phyloP scores from a whole-genome alignment of 2,113 vertebrate species.

The Sakesphorus luctuosus region DNA sequence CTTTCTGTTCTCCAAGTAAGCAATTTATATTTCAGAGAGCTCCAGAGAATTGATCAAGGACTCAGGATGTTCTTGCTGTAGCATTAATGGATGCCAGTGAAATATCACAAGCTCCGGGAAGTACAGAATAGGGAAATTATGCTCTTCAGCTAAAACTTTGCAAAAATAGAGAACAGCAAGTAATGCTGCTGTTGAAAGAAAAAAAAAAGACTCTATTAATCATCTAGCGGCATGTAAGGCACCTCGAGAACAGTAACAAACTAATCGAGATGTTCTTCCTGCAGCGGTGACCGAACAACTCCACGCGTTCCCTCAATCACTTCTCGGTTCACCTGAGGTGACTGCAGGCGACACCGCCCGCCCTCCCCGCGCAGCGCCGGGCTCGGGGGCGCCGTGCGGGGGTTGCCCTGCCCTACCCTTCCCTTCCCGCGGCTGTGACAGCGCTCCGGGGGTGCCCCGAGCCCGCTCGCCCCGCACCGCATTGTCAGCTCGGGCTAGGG shows the following conservation, averaged over 20 bases:
- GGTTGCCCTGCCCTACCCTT: no score
- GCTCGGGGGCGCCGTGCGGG: not conserved
- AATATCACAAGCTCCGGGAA: slow-evolving; percentile 40
- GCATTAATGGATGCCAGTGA: slow-evolving; percentile 52
- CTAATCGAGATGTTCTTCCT: not conserved
- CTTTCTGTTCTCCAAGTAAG: slow-evolving; percentile 40
- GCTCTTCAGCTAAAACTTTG: slow-evolving; percentile 51
- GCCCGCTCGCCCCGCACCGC: not conserved
- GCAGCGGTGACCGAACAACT: slow-evolving; percentile 29
- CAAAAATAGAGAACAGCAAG: slow-evolving; percentile 25
- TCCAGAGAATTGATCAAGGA: slow-evolving; percentile 18
- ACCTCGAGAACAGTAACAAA: slow-evolving; percentile 22
- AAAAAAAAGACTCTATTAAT: not conserved
- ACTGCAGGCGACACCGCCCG: not conserved
- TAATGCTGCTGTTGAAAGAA: not conserved
- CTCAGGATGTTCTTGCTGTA: slow-evolving; percentile 33
- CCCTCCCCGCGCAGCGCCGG: not conserved
- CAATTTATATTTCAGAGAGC: slow-evolving; percentile 24
- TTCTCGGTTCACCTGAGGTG: slow-evolving; percentile 52
- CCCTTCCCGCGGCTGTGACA: not conserved
- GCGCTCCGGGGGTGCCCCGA: no score
- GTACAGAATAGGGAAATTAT: not conserved
- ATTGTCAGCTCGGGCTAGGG: slow-evolving; percentile 15
- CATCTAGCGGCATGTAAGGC: not conserved
- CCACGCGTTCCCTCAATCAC: slow-evolving; percentile 38